Evolutionary conservation across 37 sponge, comb jelly and placozoan species (phyloP), one percentile per base, ranked within the genome.

Genomic region (Oscarella lobularis): DNA sequence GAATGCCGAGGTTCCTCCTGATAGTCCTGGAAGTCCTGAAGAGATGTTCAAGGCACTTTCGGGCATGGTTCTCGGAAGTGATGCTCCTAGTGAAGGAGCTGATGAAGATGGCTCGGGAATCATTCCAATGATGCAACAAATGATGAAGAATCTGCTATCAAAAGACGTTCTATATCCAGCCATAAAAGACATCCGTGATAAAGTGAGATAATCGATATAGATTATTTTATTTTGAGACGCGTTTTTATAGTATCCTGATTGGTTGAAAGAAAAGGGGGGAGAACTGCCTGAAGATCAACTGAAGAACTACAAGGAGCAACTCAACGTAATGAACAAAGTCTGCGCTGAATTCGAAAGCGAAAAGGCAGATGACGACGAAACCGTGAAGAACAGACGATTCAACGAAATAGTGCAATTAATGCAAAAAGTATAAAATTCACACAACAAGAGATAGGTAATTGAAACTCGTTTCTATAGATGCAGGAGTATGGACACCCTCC

Each of bases 141-240:
- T 91, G 92, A 91, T 91, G 92, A 54, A 72, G 29, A 81, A 76
- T 2, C 66, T 79, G 39, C 74, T 90, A 71, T 91, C 92, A 29
- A 81, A 78, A 39, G 92, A 91, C 0, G 83, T 91, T 27, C 88
- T 91, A 31, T 87, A 91, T 39, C 92, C 92, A 20, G 79, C 85
- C 3, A 73, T 91, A 37, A 78, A 39, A 67, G 88, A 87, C 36
- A 68, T 87, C 27, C 80, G 88, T 41, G 75, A 75, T 31, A 69
- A 76, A 37, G 85, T 85, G 4, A 41, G 85, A 2, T 39, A 27
- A 39, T 38, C 29, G 30, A 34, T 3, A 1, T 76, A 3, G 33
- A 33, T 20, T 60, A 41, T 41, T 38, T 2, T 30, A 39, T 67
- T 31, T 31, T 35, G 27, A 35, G 14, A 29, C 37, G 29, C n/a